Percentiles rank a stretch among this genome's conserved stretches.
phyloP scores from a whole-genome alignment of 2,888 invertebrate species.

The Orchesella flavescens region DNA sequence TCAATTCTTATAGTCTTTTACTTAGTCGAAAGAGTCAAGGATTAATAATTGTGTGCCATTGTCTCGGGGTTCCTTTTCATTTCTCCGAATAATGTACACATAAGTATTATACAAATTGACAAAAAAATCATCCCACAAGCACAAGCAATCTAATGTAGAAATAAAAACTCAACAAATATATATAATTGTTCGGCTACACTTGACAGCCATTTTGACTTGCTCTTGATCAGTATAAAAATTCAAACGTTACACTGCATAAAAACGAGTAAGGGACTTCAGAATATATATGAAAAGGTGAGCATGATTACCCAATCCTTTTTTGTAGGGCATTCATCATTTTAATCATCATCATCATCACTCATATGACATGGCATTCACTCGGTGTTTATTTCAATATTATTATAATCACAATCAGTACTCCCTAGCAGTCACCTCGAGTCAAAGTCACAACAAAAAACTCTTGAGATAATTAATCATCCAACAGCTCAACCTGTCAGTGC shows the following conservation, averaged over 20 bases:
- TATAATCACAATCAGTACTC: constrained; percentile 38
- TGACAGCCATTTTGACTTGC: constrained; percentile 34
- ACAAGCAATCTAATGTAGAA: background rate
- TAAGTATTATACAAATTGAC: constrained; percentile 10
- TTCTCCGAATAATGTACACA: background rate
- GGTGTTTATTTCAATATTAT: constrained; percentile 54
- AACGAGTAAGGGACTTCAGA: too few relatives aligned
- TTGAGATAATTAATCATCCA: constrained; percentile 52
- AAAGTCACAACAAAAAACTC: constrained; percentile 52
- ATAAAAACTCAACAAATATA: background rate
- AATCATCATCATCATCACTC: constrained; percentile 9
- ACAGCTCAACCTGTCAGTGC: constrained; percentile 49
- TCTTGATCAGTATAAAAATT: background rate
- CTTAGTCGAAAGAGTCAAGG: background rate
- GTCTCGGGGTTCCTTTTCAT: background rate
- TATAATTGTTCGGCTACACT: constrained; percentile 1
- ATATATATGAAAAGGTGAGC: constrained; percentile 23
- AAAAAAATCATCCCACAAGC: constrained; percentile 17
- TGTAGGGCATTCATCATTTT: constrained; percentile 43
- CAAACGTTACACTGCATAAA: too few relatives aligned
- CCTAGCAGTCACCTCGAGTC: constrained; percentile 57
- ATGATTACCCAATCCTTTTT: constrained; percentile 49
- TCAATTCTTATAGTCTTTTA: background rate
- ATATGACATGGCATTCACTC: constrained; percentile 13
- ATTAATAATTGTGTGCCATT: constrained; percentile 23